Percentiles rank a stretch among this genome's conserved stretches.
These are phyloP conservation scores for Hyppa rectilinea DNA, from an alignment of 2,888 invertebrate genomes.

Conservation along the genomic window DNA sequence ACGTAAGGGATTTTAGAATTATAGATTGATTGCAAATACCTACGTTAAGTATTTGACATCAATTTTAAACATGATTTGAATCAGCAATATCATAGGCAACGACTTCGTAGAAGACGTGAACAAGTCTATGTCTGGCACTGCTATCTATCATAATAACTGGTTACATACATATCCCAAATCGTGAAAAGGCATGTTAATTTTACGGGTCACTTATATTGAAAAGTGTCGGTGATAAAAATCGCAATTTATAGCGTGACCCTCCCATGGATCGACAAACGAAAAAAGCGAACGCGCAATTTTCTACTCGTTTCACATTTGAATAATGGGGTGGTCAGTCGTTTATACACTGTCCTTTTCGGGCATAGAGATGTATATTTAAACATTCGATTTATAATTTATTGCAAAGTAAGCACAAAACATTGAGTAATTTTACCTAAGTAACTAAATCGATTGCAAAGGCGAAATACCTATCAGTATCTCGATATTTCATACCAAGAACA, in stretches of 20 bases:
- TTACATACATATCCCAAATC: slow-evolving; percentile 47
- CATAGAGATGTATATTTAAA: slow-evolving; percentile 28
- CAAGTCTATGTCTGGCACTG: slow-evolving; percentile 5
- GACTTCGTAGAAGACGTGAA: neutral
- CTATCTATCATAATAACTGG: slow-evolving; percentile 46
- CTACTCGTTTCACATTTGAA: slow-evolving; percentile 66
- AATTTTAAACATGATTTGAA: neutral
- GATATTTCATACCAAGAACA: slow-evolving; percentile 38
- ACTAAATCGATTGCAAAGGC: neutral
- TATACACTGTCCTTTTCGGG: slow-evolving; percentile 47
- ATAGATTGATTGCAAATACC: too few species aligned
- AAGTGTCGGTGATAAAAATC: slow-evolving; percentile 72
- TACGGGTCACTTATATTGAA: slow-evolving; percentile 73
- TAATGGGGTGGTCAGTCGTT: slow-evolving; percentile 58
- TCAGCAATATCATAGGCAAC: neutral
- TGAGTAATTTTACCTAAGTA: neutral
- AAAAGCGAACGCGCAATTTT: slow-evolving; percentile 63
- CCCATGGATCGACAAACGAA: slow-evolving; percentile 66
- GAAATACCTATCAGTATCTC: slow-evolving; percentile 38
- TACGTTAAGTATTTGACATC: neutral
- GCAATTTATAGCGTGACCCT: slow-evolving; percentile 71
- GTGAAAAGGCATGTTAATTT: slow-evolving; percentile 69
- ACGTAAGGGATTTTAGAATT: neutral
- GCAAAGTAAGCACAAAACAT: neutral
- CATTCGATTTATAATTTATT: slow-evolving; percentile 4